A percentile compares a stretch with the other conserved stretches of the same genome.
These are phyloP conservation scores for Arctocebus calabarensis DNA, from an alignment of 2,797 vertebrate genomes.

Conservation along the genomic window DNA sequence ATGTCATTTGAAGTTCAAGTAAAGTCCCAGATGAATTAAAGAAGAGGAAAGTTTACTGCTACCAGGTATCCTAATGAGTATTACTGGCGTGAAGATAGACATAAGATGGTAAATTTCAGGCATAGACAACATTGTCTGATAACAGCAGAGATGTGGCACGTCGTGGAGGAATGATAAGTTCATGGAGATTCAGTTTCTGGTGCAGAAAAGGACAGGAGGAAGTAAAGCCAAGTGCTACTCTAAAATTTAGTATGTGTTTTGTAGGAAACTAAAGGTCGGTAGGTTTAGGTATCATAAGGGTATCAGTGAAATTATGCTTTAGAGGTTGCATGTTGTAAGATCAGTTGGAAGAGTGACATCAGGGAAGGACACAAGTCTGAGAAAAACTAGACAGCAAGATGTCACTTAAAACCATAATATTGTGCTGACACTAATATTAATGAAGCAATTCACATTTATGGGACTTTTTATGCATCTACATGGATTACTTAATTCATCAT, in stretches of 20 bases:
- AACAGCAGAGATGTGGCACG: background rate
- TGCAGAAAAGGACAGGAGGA: background rate
- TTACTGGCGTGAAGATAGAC: background rate
- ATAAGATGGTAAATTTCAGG: background rate
- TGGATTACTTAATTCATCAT: slow-evolving; percentile 27
- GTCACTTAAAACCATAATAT: background rate
- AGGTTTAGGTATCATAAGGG: background rate
- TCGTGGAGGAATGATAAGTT: background rate
- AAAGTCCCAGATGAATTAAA: background rate
- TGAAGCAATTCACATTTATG: slow-evolving; percentile 33
- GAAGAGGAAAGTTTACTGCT: background rate
- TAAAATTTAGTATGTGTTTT: background rate
- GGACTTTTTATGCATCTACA: background rate
- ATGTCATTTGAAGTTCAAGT: background rate
- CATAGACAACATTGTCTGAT: background rate
- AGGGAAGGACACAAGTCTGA: background rate
- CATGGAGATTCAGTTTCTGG: background rate
- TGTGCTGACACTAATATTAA: slow-evolving; percentile 47
- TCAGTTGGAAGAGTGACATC: slow-evolving; percentile 1
- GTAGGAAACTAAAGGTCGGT: background rate
- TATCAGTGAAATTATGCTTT: background rate
- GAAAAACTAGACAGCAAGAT: background rate
- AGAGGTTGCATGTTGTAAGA: background rate
- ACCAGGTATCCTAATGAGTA: background rate
- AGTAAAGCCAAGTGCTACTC: background rate